Percentiles rank a stretch among this genome's conserved stretches.
phyloP scores from a whole-genome alignment of 2,888 invertebrate genomes.

The Itoplectis maculator region DNA sequence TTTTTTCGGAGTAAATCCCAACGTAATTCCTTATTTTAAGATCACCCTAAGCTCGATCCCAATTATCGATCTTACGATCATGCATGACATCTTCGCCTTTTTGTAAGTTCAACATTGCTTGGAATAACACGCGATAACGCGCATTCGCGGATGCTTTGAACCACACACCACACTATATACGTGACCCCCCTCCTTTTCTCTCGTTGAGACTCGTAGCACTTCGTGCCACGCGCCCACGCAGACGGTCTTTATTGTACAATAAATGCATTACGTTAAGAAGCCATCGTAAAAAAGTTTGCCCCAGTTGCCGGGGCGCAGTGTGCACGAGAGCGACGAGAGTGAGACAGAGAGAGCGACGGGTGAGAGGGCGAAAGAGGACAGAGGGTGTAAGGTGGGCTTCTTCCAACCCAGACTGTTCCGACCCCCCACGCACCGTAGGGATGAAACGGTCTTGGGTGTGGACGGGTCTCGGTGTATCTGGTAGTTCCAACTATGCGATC shows the following conservation, averaged over 20 bases:
- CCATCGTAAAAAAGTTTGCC: constrained; percentile 78
- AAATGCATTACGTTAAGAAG: constrained; percentile 79
- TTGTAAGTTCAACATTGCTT: background rate
- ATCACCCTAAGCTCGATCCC: no score
- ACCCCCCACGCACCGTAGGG: constrained; percentile 25
- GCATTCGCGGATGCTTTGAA: constrained; percentile 18
- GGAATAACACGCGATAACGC: background rate
- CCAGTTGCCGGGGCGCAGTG: constrained; percentile 73
- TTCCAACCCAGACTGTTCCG: constrained; percentile 31
- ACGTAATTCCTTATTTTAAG: no score
- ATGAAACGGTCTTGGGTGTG: constrained; percentile 18
- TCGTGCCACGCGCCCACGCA: constrained; percentile 41
- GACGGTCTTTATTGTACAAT: constrained; percentile 77
- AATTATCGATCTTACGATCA: no score
- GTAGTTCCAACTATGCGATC: constrained; percentile 25
- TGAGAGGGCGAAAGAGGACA: constrained; percentile 40
- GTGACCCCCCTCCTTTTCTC: background rate
- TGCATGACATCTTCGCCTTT: background rate
- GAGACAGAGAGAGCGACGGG: constrained; percentile 45
- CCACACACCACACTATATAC: constrained; percentile 26
- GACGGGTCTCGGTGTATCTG: constrained; percentile 46
- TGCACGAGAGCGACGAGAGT: constrained; percentile 43
- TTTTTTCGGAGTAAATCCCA: background rate
- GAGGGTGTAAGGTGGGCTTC: constrained; percentile 56
- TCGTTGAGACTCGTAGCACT: constrained; percentile 33